phyloP scores from a whole-genome alignment of 2,797 vertebrate genomes.

The Fistularia tabacaria region DNA sequence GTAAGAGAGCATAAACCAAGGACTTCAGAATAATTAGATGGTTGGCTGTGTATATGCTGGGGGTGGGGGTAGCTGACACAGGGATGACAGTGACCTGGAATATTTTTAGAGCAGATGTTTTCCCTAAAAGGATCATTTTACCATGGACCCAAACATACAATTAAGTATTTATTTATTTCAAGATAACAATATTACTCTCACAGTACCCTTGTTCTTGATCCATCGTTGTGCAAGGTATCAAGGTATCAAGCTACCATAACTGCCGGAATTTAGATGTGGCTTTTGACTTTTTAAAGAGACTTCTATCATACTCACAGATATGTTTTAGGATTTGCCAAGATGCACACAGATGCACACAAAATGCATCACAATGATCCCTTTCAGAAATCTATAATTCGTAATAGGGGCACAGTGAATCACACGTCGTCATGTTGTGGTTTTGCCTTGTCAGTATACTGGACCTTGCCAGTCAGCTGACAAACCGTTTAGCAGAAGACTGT shows the following conservation, averaged over 20 bases:
- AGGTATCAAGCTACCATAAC: not conserved
- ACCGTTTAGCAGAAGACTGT: constrained; percentile 60
- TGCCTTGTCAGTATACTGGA: constrained; percentile 67
- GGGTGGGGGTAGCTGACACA: constrained; percentile 19
- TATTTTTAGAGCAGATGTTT: constrained; percentile 30
- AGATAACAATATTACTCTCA: no score
- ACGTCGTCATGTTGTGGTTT: constrained; percentile 58
- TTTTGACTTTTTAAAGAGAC: constrained; percentile 39
- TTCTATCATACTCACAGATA: constrained; percentile 41
- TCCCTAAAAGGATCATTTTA: not conserved
- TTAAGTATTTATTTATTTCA: no score
- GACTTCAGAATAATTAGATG: constrained; percentile 60
- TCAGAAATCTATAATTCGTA: constrained; percentile 65
- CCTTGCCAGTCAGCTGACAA: constrained; percentile 62
- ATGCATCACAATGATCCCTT: constrained; percentile 49
- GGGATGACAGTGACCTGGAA: constrained; percentile 13
- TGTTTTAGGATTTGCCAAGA: constrained; percentile 22
- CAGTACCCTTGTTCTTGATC: no score
- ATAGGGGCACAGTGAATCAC: constrained; percentile 58
- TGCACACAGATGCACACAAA: constrained; percentile 5
- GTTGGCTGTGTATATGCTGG: constrained; percentile 3
- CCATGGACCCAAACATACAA: no score
- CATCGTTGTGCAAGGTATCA: not conserved
- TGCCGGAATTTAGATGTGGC: constrained; percentile 9
- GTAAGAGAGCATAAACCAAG: constrained; percentile 49